Percentiles rank a stretch among this genome's conserved stretches.
Conservation (phyloP, 2,797 vertebrate species). For the Prunella strophiata region DNA sequence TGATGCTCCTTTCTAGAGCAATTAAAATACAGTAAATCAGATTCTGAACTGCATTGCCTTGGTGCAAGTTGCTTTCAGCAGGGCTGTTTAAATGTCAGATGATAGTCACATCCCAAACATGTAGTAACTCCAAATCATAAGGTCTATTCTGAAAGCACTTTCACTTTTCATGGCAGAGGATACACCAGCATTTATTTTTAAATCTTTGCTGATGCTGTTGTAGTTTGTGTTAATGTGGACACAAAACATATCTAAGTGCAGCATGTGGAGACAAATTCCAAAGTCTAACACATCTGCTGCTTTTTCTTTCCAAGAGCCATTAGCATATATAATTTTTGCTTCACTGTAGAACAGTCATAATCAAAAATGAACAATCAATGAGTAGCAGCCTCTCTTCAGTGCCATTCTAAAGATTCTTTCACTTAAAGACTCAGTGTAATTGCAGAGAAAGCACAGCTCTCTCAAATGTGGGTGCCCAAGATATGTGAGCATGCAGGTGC, state of each 20-base stretch:
- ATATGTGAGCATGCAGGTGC: fast-evolving
- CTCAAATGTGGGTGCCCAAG: background rate
- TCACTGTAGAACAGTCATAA: background rate
- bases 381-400: background rate
- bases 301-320: background rate
- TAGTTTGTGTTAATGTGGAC: background rate
- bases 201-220: background rate
- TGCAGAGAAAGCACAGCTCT: background rate
- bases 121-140: background rate
- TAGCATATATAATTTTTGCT: background rate
- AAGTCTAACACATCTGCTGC: background rate
- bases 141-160: background rate
- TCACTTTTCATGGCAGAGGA: background rate
- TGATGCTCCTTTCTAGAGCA: background rate
- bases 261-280: background rate
- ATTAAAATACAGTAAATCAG: background rate
- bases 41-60: background rate
- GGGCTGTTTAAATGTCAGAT: background rate
- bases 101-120: background rate
- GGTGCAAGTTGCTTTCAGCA: background rate
- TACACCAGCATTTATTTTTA: background rate
- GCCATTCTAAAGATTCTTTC: background rate
- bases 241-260: background rate
- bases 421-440: background rate
- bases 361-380: background rate